These are phyloP conservation scores for Prochilodus magdalenae DNA, from an alignment of 2,113 vertebrate species.

Conservation along the genomic window DNA sequence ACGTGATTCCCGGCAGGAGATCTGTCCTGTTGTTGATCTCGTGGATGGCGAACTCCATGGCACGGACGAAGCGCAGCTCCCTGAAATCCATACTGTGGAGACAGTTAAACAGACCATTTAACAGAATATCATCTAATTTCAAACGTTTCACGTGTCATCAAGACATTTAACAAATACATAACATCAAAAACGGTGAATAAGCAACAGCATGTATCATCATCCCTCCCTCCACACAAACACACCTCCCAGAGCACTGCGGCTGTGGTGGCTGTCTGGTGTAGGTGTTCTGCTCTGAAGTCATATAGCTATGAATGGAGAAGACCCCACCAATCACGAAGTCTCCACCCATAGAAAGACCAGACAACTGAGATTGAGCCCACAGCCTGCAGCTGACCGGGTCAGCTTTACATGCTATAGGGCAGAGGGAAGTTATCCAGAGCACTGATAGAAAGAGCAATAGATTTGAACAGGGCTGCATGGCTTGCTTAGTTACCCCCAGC, in stretches of 20 bases:
- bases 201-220: background rate
- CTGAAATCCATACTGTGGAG: constrained; percentile 61
- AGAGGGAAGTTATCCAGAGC: constrained; percentile 2
- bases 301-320: constrained; percentile 66
- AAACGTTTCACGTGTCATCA: too few species aligned
- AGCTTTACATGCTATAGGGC: background rate
- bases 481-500: background rate
- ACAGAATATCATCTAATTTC: background rate
- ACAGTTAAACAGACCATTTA: background rate
- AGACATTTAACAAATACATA: background rate
- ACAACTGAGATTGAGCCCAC: constrained; percentile 46
- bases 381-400: constrained; percentile 55
- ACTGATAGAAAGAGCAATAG: constrained; percentile 8
- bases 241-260: constrained; percentile 69
- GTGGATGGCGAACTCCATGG: constrained; percentile 73
- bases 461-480: constrained; percentile 19
- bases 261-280: constrained; percentile 66
- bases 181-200: background rate
- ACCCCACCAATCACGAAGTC: constrained; percentile 69
- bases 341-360: constrained; percentile 66
- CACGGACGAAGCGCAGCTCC: constrained; percentile 66
- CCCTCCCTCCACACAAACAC: background rate
- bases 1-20: constrained; percentile 66
- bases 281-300: constrained; percentile 52
- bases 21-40: constrained; percentile 75